Conservation (phyloP, 2,888 invertebrate species). For the Eupithecia inturbata region DNA sequence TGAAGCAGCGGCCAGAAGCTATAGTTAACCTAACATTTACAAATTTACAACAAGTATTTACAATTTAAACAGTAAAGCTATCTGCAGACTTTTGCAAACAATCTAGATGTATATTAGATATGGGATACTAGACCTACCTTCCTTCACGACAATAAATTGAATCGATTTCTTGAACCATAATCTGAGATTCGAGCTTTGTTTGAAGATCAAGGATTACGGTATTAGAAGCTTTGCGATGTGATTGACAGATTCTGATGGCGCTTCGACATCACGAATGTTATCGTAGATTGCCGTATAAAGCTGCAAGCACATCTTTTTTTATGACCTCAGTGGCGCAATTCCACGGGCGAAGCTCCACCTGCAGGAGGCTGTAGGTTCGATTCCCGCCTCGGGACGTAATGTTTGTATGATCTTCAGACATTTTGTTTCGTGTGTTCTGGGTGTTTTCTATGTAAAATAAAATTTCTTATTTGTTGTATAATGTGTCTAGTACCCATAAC, state of each 20-base stretch:
- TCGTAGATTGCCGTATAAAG: not conserved
- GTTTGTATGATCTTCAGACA: not conserved
- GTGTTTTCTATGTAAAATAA: too few species aligned
- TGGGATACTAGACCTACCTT: not conserved
- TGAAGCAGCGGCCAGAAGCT: too few species aligned
- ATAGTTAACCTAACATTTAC: too few species aligned
- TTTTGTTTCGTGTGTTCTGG: too few species aligned
- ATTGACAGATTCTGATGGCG: constrained; percentile 28
- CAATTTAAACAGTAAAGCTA: too few species aligned
- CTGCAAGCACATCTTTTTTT: not conserved
- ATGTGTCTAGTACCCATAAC: too few species aligned
- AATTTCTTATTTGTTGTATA: too few species aligned
- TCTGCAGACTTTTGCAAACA: too few species aligned
- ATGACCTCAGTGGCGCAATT: not conserved
- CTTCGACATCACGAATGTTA: constrained; percentile 14
- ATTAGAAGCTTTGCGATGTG: constrained; percentile 20
- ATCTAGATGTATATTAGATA: too few species aligned
- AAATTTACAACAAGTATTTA: too few species aligned
- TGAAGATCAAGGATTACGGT: constrained; percentile 20
- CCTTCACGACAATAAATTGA: constrained; percentile 6
- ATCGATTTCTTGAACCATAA: constrained; percentile 17
- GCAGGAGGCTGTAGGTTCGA: not conserved
- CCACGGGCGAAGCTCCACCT: not conserved
- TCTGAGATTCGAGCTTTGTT: constrained; percentile 23
- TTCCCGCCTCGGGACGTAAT: not conserved